Base-by-base conservation (phyloP, 2,113 vertebrate species). In the Jacana jacana region DNA sequence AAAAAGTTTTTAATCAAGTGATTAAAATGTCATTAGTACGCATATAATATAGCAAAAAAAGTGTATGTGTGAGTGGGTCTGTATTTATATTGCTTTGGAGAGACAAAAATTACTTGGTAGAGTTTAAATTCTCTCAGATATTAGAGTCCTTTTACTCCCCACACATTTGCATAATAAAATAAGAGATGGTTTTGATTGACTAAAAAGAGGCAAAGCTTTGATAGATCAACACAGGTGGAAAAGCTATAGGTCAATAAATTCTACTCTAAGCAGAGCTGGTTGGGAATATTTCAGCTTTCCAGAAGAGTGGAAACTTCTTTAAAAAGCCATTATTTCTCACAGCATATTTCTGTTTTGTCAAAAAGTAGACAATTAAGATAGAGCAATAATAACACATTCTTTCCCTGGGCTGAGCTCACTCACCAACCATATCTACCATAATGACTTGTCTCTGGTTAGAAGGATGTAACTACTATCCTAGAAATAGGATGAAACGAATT, bases 11-110 rank as follows among this genome's bases (percentile, higher is more conserved):
- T 66, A 80, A 7, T 52, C n/a, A n/a, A 37, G 72, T 65, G 18
- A 77, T 46, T 33, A 37, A 48, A 24, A 37, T 22, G 28, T 30
- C 42, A 33, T 58, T 17, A 48, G 24, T 19, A 71, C 42, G 48
- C 22, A 22, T 13, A 8, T 27, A 70, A 49, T 1, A 3, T 4
- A 64, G 69, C 40, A 78, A 86, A 81, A 81, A 3, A 11, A 0
- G 0, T 8, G 0, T 6, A 9, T 30, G 52, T 54, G 22, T 37
- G 51, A 39, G n/a, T n/a, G 68, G 65, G 44, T 24, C 4, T 60
- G 25, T 22, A 3, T n/a, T n/a, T n/a, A n/a, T 54, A 14, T 54
- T 80, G 46, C 57, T 83, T 88, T 86, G 64, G n/a, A 68, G 70
- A 76, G 17, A 48, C 4, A 58, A 73, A 90, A 68, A 65, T 40